Evolutionary conservation across 1,140 invertebrate genomes (phyloP).

Genomic region (Hetaerina americana): DNA sequence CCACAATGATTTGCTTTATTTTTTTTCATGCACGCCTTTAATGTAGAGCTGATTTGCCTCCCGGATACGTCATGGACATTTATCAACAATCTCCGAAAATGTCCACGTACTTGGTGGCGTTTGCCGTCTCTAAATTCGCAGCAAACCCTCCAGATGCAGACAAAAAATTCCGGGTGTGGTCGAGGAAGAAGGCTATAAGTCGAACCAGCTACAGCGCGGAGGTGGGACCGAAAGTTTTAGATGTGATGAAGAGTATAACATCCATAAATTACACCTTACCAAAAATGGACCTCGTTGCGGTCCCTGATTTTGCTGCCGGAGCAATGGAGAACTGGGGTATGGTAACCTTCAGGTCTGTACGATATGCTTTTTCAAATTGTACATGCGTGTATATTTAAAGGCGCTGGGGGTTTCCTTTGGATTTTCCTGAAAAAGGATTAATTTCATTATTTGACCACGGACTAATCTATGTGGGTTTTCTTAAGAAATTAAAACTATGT

Average conservation of each 20-base stretch:
- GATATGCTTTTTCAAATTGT: too few species aligned
- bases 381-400: too few species aligned
- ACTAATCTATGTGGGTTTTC: too few species aligned
- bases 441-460: too few species aligned
- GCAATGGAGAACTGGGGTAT: conserved; percentile 81
- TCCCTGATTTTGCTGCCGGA: conserved; percentile 63
- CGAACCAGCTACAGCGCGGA: conserved; percentile 44
- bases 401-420: too few species aligned
- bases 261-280: conserved; percentile 18
- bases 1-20: too few species aligned
- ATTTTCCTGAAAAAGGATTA: too few species aligned
- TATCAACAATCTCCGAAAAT: conserved; percentile 55
- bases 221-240: conserved; percentile 36
- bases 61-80: too few species aligned
- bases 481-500: too few species aligned
- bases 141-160: too few species aligned
- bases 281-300: conserved; percentile 53
- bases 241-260: conserved; percentile 35
- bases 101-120: conserved; percentile 63
- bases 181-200: conserved; percentile 45
- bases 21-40: too few species aligned
- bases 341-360: conserved; percentile 47
- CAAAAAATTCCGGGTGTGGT: conserved; percentile 49
- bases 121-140: conserved; percentile 52
- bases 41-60: too few species aligned